These are phyloP conservation scores for Danio tinwini DNA, from an alignment of 2,797 vertebrate species.

Conservation along the genomic window DNA sequence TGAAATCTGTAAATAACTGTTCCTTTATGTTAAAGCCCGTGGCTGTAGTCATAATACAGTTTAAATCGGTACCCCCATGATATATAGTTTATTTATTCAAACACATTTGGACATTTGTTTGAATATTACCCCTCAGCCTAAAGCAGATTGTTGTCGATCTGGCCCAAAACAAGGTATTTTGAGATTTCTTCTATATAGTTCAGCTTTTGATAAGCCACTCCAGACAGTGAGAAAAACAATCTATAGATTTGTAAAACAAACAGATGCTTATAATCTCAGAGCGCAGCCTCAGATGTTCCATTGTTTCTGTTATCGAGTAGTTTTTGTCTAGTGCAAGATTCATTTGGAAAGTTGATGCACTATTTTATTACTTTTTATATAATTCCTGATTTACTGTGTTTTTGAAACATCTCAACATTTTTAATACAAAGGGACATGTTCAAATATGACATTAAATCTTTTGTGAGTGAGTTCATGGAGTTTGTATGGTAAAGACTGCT, in stretches of 20 bases:
- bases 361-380: conserved; percentile 87
- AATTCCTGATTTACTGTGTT: conserved; percentile 69
- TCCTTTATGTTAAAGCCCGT: conserved; percentile 7
- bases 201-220: conserved; percentile 5
- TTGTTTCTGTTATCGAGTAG: conserved; percentile 78
- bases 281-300: conserved; percentile 49
- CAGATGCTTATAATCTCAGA: conserved; percentile 42
- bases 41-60: conserved; percentile 23
- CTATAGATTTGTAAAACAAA: conserved; percentile 37
- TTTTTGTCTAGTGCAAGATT: conserved; percentile 69
- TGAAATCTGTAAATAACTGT: conserved; percentile 27
- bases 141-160: background rate
- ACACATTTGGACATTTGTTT: background rate
- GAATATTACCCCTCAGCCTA: background rate
- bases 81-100: conserved; percentile 15
- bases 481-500: conserved; percentile 31
- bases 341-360: conserved; percentile 75
- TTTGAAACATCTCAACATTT: conserved; percentile 66
- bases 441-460: conserved; percentile 62
- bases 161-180: background rate
- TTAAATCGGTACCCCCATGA: conserved; percentile 15
- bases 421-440: conserved; percentile 62
- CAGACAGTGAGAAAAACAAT: background rate
- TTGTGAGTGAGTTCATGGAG: conserved; percentile 54
- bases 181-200: background rate